Base-by-base conservation (phyloP, 2,888 invertebrate species). In the Anthrax anthrax region DNA sequence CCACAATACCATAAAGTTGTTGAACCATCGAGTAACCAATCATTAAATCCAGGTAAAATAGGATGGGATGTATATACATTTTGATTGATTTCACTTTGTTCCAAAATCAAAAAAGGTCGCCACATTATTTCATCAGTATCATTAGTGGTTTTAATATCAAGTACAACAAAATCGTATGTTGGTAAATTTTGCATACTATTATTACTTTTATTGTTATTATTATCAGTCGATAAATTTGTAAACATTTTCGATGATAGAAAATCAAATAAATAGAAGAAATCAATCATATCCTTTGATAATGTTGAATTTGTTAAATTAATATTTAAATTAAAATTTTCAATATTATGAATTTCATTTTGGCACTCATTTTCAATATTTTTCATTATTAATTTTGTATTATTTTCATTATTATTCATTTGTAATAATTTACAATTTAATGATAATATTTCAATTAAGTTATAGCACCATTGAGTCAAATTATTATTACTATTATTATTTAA, bases 71-170 rank as follows among this genome's bases (percentile, higher is more conserved):
- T 63, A 49, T 65, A 69, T 34, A 57, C 56, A 34, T 57, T 58
- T 13, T 53, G 52, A 43, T 58, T 55, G 39, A 60, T 56, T 53
- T 60, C 58, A 36, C 59, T 61, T 45, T 63, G 61, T 54, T 69
- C 65, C 45, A 69, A 55, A 49, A 69, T 67, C 45, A 69, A 57
- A 52, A 69, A 54, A 6, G 69, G 68, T 16, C 68, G 60, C 65
- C 67, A 68, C 51, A 61, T 63, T 45, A 60, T 57, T 37, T 50
- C 51, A 37, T 44, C 14, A 48, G 39, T 34, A 17, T 19, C 14
- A 16, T 41, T 39, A 2, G 9, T 37, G 23, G 45, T 46, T 34
- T 41, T 47, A 37, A 69, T 60, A 54, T 69, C 67, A 41, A 69
- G 56, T 8, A 69, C 65, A 41, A 69, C 57, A 49, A 69, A 69